These are phyloP conservation scores for Diadema setosum DNA, from an alignment of 35 echinoderm and acorn worm species.

Conservation along the genomic window DNA sequence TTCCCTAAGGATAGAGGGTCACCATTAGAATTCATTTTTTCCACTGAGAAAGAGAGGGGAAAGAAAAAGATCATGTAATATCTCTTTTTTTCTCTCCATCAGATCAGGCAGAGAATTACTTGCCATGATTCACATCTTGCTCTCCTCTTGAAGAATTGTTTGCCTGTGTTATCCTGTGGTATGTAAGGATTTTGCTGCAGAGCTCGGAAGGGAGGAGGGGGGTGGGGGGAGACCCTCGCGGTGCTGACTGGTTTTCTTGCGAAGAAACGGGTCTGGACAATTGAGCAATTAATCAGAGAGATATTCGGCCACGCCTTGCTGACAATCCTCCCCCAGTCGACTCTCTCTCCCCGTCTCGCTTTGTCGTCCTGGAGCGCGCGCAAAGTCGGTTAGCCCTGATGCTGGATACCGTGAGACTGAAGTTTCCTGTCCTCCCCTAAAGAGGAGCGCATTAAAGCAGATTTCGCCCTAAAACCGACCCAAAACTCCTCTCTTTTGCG, in stretches of 20 bases:
- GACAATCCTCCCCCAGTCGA: neutral
- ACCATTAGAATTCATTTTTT: no score
- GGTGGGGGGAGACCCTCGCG: neutral
- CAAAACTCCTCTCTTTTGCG: no score
- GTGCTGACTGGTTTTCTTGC: neutral
- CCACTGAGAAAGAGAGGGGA: no score
- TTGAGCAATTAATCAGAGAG: neutral
- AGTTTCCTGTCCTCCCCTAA: neutral
- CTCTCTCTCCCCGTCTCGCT: neutral
- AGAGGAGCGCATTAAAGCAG: neutral
- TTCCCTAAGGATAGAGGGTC: neutral
- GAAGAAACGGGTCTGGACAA: no score
- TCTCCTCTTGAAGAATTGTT: no score
- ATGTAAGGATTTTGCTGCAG: no score
- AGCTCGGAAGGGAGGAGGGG: no score
- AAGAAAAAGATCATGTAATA: no score
- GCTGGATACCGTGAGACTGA: neutral
- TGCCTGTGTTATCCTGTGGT: no score
- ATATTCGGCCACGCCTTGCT: neutral
- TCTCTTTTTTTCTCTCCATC: neutral
- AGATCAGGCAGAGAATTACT: neutral
- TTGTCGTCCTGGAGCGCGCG: neutral
- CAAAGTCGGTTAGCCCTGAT: neutral
- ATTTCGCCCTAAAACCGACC: no score
- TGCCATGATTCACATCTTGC: no score